phyloP scores from a whole-genome alignment of 2,888 invertebrate genomes.

The Branchipolynoe longqiensis region DNA sequence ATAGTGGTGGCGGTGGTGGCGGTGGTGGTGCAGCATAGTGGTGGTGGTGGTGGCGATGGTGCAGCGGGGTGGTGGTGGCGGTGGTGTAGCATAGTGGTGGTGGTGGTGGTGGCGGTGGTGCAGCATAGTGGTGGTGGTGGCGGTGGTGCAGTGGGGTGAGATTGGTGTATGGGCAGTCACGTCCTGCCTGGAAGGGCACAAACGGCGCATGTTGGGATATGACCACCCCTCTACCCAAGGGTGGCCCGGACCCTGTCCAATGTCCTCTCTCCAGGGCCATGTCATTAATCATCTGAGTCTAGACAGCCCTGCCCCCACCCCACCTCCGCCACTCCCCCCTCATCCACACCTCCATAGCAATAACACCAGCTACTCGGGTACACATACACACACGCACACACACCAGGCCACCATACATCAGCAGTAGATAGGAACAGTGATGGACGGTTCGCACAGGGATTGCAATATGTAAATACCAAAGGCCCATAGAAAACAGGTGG shows the following conservation, averaged over 20 bases:
- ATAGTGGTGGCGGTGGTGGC: too few relatives aligned
- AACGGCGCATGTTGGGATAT: background rate
- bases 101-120: background rate
- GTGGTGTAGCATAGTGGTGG: background rate
- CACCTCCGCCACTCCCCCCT: background rate
- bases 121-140: background rate
- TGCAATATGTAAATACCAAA: too few relatives aligned
- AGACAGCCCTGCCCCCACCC: background rate
- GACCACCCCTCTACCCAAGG: background rate
- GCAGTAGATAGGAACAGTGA: too few relatives aligned
- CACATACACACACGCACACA: too few relatives aligned
- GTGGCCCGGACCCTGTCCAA: constrained; percentile 29
- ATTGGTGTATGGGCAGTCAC: constrained; percentile 49
- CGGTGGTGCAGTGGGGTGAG: background rate
- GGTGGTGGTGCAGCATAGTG: too few relatives aligned
- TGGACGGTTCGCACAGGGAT: too few relatives aligned
- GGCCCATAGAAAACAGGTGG: too few relatives aligned
- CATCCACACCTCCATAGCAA: background rate
- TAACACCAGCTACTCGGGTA: too few relatives aligned
- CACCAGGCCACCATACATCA: too few relatives aligned
- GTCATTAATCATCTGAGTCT: constrained; percentile 38
- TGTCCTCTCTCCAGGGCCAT: constrained; percentile 16
- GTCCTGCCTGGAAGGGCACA: constrained; percentile 28
- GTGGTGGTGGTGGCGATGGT: too few relatives aligned
- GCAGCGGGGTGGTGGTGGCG: background rate